Evolutionary conservation across 2,797 vertebrate species (phyloP).

Genomic region (Amblyraja radiata): DNA sequence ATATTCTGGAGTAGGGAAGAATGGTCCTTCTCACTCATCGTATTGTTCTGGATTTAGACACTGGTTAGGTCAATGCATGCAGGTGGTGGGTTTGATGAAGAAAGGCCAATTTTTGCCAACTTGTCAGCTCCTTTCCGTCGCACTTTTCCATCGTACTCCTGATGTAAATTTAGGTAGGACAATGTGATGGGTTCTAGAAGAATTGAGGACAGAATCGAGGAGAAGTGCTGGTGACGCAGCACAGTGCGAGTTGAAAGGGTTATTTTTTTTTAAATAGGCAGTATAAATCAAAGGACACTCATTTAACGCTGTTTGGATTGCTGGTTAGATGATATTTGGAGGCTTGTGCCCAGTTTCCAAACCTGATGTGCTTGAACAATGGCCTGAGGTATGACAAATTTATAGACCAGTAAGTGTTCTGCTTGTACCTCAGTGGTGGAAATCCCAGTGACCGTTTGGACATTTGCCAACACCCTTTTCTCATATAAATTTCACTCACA

Average conservation of each 20-base stretch:
- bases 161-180: too few relatives aligned
- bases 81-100: background rate
- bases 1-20: background rate
- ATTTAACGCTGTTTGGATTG: too few relatives aligned
- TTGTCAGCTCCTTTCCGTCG: background rate
- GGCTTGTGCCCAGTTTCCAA: too few relatives aligned
- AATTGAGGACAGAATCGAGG: background rate
- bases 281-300: too few relatives aligned
- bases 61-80: background rate
- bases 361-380: background rate
- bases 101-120: background rate
- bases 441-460: background rate
- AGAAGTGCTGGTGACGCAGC: background rate
- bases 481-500: background rate
- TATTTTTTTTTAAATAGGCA: background rate
- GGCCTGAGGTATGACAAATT: background rate
- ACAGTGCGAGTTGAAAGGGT: background rate
- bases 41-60: background rate
- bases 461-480: background rate
- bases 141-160: too few relatives aligned
- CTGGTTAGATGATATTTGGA: too few relatives aligned
- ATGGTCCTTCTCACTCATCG: background rate
- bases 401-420: background rate
- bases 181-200: background rate
- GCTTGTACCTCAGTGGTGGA: background rate